Evolutionary conservation across 64 coral and sea anemone species (phyloP).

Genomic region (Acropora tenuis): DNA sequence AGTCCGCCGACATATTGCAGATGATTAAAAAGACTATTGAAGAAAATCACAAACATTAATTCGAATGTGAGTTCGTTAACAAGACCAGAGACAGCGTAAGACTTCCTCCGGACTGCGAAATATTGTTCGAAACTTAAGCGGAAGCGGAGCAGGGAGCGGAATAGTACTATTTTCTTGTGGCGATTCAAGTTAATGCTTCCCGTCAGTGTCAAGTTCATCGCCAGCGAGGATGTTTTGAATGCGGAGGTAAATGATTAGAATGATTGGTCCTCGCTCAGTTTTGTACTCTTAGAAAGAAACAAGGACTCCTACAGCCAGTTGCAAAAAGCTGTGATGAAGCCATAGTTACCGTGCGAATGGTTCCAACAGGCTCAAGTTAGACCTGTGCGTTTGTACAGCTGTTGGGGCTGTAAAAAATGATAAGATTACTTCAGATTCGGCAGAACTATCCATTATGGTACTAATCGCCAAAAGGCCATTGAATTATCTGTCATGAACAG

Average conservation of each 20-base stretch:
- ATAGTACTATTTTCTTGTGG: background rate
- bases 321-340: background rate
- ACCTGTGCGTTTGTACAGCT: background rate
- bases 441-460: conserved; percentile 26
- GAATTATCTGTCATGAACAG: background rate
- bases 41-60: background rate
- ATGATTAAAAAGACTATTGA: conserved; percentile 19
- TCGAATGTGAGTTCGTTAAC: conserved; percentile 16
- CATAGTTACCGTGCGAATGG: conserved; percentile 3
- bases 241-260: background rate
- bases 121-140: conserved; percentile 5
- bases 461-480: background rate
- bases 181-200: background rate
- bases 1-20: conserved; percentile 20
- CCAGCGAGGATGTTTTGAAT: background rate
- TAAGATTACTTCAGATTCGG: conserved; percentile 12
- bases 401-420: background rate
- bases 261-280: background rate
- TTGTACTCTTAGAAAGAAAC: conserved; percentile 12
- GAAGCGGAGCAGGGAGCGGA: background rate
- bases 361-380: conserved; percentile 2
- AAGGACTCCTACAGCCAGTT: conserved; percentile 11
- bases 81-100: background rate
- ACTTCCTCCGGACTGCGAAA: conserved; percentile 15
- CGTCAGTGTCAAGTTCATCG: background rate